Evolutionary conservation across 64 coral and sea anemone species (phyloP), one percentile per base, ranked within the genome.

Genomic region (Montipora cactus): DNA sequence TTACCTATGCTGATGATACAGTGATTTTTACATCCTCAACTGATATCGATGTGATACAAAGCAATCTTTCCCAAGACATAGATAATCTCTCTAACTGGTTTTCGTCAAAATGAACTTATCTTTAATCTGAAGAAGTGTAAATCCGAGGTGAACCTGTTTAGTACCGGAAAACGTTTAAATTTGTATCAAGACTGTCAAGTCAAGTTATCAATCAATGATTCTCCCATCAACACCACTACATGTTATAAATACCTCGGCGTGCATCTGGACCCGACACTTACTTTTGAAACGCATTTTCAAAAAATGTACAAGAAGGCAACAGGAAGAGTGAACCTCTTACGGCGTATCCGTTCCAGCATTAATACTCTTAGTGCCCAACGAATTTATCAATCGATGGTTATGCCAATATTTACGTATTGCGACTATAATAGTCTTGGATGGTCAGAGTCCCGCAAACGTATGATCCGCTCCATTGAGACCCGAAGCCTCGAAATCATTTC

Each of bases 241-340:
- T 69, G 74, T 79, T 93, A 88, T 72, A 87, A 74, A 9, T 93
- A 93, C 73, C 72, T 93, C 8, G 81, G 82, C 58, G 91, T 93
- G 12, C 76, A 87, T 87, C 75, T 93, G 75, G 91, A 93, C 76
- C 92, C 81, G 61, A 88, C 92, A 86, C 74, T 93, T 66, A 93
- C 23, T 47, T 87, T 93, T 78, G 81, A 84, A 68, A 86, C 71
- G 51, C 91, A 93, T 78, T 93, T 93, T 78, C 70, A 47, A 57
- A 93, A 87, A 93, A 87, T 79, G 5, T 93, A 79, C 23, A 93
- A 93, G 83, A 88, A 93, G 76, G 91, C 81, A 79, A 84, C 91
- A 44, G 91, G 91, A 93, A 88, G 81, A 93, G 91, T 93, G 7
- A 93, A 93, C 16, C 75, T 93, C 4, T 79, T 88, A 78, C 92